These are phyloP conservation scores for Mormyrus iriodes DNA, from an alignment of 2,113 vertebrate genomes.

Conservation along the genomic window DNA sequence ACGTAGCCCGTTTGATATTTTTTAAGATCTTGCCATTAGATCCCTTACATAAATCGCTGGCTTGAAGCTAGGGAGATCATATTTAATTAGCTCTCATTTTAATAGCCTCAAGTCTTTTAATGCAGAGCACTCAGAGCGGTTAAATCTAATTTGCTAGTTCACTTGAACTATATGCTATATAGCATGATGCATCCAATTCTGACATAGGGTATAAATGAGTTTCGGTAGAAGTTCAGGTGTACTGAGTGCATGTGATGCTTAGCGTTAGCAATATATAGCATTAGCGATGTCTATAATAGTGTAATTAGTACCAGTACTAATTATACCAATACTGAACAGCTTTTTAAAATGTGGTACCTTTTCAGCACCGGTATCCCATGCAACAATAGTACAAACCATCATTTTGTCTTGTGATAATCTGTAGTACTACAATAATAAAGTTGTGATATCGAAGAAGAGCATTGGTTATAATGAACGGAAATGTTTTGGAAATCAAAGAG, in stretches of 20 bases:
- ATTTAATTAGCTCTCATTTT: too few species aligned
- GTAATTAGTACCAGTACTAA: not conserved
- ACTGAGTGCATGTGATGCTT: not conserved
- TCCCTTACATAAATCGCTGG: too few species aligned
- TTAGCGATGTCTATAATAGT: not conserved
- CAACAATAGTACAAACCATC: not conserved
- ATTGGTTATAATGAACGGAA: not conserved
- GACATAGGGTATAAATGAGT: not conserved
- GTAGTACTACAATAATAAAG: not conserved
- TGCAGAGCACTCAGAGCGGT: too few species aligned
- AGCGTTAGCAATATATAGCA: not conserved
- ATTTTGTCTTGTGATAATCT: not conserved
- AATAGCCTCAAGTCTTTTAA: too few species aligned
- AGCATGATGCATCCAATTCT: not conserved
- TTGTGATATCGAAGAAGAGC: not conserved
- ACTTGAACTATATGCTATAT: not conserved
- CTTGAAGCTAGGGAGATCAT: too few species aligned
- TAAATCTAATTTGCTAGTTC: not conserved
- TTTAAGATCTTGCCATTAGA: too few species aligned
- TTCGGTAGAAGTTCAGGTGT: not conserved
- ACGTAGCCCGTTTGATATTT: too few species aligned
- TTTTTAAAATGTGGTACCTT: not conserved
- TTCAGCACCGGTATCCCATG: not conserved
- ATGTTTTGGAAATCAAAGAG: not conserved
- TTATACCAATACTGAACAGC: not conserved